Conservation (phyloP, 2,797 vertebrate genomes). For the Triplophysa yarkandensis region DNA sequence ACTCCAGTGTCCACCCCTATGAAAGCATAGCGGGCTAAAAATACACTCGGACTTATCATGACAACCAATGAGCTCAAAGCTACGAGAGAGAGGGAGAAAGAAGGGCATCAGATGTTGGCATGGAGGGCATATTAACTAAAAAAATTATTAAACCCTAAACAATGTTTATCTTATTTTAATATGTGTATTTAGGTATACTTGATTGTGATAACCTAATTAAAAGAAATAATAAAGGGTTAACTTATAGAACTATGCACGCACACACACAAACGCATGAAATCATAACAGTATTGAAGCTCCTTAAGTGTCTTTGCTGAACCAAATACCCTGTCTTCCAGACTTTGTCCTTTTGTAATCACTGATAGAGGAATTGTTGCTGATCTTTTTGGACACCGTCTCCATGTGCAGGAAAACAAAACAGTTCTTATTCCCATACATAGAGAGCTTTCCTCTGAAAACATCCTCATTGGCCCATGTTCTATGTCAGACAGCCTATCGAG, state of each 20-base stretch:
- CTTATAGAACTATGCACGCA: neutral
- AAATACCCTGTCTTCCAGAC: slow-evolving; percentile 3
- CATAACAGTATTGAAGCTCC: neutral
- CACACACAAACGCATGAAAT: neutral
- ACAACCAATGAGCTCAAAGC: slow-evolving; percentile 55
- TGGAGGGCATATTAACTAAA: slow-evolving; percentile 34
- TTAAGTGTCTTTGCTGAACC: slow-evolving; percentile 9
- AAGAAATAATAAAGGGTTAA: neutral
- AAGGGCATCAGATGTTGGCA: slow-evolving; percentile 52
- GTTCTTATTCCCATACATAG: slow-evolving; percentile 58
- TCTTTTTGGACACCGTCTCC: slow-evolving; percentile 45
- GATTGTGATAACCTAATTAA: neutral
- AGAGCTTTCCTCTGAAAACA: slow-evolving; percentile 38
- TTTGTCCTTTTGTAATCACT: slow-evolving; percentile 22
- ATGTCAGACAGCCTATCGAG: slow-evolving; percentile 48
- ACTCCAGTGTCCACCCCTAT: slow-evolving; percentile 53
- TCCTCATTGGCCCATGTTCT: slow-evolving; percentile 49
- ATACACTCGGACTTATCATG: slow-evolving; percentile 56
- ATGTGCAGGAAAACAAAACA: slow-evolving; percentile 43
- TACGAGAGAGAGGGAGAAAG: slow-evolving; percentile 15
- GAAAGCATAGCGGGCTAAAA: slow-evolving; percentile 58
- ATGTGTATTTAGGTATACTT: neutral
- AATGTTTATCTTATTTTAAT: slow-evolving; percentile 10
- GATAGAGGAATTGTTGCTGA: slow-evolving; percentile 35
- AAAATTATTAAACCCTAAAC: slow-evolving; percentile 22